Evolutionary conservation across 2,797 vertebrate genomes (phyloP).

Genomic region (Anguilla obscura): DNA sequence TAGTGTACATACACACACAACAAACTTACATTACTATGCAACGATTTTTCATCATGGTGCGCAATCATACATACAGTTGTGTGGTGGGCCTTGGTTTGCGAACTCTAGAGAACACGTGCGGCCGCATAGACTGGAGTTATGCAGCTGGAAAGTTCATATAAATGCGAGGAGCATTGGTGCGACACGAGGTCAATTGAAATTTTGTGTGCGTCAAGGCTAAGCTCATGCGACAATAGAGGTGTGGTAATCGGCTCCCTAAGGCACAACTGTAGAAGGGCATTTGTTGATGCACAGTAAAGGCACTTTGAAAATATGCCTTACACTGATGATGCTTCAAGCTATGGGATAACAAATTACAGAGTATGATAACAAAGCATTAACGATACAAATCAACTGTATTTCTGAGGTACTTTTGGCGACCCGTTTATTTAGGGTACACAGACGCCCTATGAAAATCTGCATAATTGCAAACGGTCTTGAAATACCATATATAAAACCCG

Average conservation of each 20-base stretch:
- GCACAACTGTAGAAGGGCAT: neutral
- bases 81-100: neutral
- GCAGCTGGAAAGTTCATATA: conserved; percentile 41
- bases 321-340: neutral
- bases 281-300: conserved; percentile 7
- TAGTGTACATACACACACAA: neutral
- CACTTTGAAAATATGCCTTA: neutral
- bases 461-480: conserved; percentile 7
- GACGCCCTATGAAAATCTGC: neutral
- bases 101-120: neutral
- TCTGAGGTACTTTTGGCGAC: neutral
- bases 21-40: neutral
- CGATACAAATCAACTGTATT: neutral
- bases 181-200: conserved; percentile 51
- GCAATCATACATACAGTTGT: neutral
- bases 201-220: conserved; percentile 35
- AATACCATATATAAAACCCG: conserved; percentile 50
- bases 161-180: conserved; percentile 38
- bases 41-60: neutral
- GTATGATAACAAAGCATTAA: neutral
- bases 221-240: conserved; percentile 39
- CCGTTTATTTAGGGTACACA: neutral
- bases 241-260: conserved; percentile 35
- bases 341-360: neutral
- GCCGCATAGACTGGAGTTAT: neutral